Percentiles rank a stretch among this genome's conserved stretches.
Evolutionary conservation across 2,113 vertebrate genomes (phyloP).

Genomic region (Muntiacus muntjak): DNA sequence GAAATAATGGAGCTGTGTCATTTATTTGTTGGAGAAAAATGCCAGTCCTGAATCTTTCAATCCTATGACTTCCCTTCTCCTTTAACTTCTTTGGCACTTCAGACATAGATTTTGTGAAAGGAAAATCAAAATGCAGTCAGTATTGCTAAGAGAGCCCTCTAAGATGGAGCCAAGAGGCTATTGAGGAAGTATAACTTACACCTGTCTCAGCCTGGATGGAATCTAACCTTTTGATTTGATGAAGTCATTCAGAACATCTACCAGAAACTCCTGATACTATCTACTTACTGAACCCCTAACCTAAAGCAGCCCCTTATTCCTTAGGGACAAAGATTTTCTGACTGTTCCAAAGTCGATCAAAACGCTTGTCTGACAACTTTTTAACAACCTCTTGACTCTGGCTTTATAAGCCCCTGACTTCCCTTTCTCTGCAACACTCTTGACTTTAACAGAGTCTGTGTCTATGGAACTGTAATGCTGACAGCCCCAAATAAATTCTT

Average conservation of each 20-base stretch:
- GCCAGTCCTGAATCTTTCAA: not conserved
- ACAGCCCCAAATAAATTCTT: not conserved
- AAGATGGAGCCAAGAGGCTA: not conserved
- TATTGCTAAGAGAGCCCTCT: not conserved
- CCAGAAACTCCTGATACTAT: not conserved
- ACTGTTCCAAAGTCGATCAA: not conserved
- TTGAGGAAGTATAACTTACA: not conserved
- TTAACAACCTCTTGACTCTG: not conserved
- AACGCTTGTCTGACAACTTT: not conserved
- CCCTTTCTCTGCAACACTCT: not conserved
- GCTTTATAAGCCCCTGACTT: not conserved
- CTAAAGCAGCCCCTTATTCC: not conserved
- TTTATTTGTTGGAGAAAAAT: not conserved
- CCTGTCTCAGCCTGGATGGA: not conserved
- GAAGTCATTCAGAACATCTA: not conserved
- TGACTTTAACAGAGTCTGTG: not conserved
- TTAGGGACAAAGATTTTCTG: not conserved
- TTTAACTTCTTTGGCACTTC: not conserved
- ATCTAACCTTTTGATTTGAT: not conserved
- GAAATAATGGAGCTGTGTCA: not conserved
- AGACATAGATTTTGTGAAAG: not conserved
- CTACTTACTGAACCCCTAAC: not conserved
- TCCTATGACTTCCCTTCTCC: not conserved
- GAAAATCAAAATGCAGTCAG: not conserved
- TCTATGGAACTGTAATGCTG: not conserved